Evolutionary conservation across 2,888 invertebrate genomes (phyloP), one percentile per base, ranked within the genome.

Genomic region (Drosophila emarginata): DNA sequence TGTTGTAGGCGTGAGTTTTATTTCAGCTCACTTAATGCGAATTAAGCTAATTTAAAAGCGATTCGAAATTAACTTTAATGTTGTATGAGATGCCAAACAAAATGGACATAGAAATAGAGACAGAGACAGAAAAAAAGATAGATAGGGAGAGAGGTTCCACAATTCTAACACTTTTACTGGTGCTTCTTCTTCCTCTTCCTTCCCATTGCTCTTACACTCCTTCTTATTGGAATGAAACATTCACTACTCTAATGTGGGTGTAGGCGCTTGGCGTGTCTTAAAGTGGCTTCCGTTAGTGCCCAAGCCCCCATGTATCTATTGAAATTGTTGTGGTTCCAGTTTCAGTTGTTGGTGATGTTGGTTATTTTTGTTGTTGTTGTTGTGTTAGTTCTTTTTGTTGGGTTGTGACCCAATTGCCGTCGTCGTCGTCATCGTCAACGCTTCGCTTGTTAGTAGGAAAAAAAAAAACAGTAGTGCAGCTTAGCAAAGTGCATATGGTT

Each of bases 11-110:
- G 84, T 88, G 80, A 84, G 80, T 88, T 83, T 80, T 86, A 88
- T 84, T 86, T 83, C 77, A 77, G 64, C 70, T 77, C 74, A 74
- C 70, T 78, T 76, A 80, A 85, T 80, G 83, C 82, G 89, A 90
- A 89, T 89, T 89, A 90, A 90, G 87, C 87, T 90, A 89, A 90
- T 90, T 90, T 89, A 87, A 90, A 90, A 88, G 78, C 89, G 88
- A 90, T 90, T 90, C 84, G 75, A 88, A 90, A 90, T 90, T 90
- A 90, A 90, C 87, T 90, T 80, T 81, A 87, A 89, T 88, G 84
- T 78, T 88, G 84, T 78, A 77, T 71, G 76, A 75, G 72, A 64
- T 63, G 66, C 61, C 74, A 68, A 45, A 26, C 32, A 32, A 65
- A 61, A 18, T 45, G 40, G 40, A 63, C 57, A 67, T 45, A 28